Evolutionary conservation across 2,797 vertebrate species (phyloP), one percentile per base, ranked within the genome.

Genomic region (Fringilla coelebs): DNA sequence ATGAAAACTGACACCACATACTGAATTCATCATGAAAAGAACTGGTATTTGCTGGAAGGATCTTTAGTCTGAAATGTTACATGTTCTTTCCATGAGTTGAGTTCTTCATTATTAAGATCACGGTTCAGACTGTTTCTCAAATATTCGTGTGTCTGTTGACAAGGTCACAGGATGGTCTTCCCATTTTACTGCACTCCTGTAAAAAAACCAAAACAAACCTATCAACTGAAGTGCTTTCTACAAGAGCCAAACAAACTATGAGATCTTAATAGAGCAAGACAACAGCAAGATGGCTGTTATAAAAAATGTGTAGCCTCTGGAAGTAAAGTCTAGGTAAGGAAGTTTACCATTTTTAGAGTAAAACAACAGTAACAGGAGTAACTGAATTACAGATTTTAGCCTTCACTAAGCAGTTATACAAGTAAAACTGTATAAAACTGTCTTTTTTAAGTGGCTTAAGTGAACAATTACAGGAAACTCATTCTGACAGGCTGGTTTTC

Each of bases 101-200:
- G 29, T 73, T 94, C 73, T 73, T 81, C 41, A 43, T 87, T 84
- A 63, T 55, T 86, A 86, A 76, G 73, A 79, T 91, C 77, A 54
- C 10, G 43, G 90, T 95, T 93, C 82, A 94, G 85, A 88, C 61
- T 17, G 65, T 73, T 88, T 88, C 78, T 92, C 77, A 77, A 83
- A 90, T 93, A 90, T 68, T 90, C 12, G 12, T 11, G 12, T 80
- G 72, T 55, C 62, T 77, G 29, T 81, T 79, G 83, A 74, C 28
- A 88, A 81, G 78, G 46, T 88, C 90, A 95, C 60, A 78, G 40
- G 52, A 85, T 58, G 54, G 46, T 92, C 67, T n/a, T 68, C 71
- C 86, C 75, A 36, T 85, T 88, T 54, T 77, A 74, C 0, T 67
- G 54, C 55, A 91, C 11, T 93, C 92, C 95, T 97, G 83, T 52